A percentile compares a stretch with the other conserved stretches of the same genome.
These are phyloP conservation scores for Eonycteris spelaea DNA, from an alignment of 2,113 vertebrate genomes.

Conservation along the genomic window DNA sequence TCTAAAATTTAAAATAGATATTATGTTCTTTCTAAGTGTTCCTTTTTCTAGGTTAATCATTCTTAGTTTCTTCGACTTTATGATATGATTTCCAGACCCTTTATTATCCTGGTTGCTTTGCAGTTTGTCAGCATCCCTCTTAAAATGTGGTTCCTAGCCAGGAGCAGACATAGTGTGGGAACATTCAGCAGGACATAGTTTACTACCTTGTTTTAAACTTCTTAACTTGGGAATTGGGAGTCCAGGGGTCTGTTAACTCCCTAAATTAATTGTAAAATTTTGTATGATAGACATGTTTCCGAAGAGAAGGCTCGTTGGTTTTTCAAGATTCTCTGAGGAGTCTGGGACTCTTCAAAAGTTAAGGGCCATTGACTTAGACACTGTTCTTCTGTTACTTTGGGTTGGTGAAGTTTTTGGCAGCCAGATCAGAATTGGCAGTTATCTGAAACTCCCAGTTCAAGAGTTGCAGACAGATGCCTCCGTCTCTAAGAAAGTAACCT, in stretches of 20 bases:
- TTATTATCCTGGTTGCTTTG: neutral
- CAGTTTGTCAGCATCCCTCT: neutral
- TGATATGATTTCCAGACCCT: slow-evolving; percentile 27
- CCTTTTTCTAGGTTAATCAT: neutral
- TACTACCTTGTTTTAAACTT: neutral
- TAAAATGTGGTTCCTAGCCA: neutral
- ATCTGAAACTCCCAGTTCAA: neutral
- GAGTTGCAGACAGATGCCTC: neutral
- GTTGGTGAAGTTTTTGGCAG: neutral
- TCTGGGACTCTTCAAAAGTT: neutral
- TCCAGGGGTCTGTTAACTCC: neutral
- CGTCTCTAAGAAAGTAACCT: neutral
- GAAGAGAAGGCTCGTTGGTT: neutral
- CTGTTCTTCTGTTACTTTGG: neutral
- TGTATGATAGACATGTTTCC: neutral
- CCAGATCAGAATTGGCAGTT: neutral
- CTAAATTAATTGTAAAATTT: slow-evolving; percentile 9
- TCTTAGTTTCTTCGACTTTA: slow-evolving; percentile 26
- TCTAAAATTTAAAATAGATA: slow-evolving; percentile 36
- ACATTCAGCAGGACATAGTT: neutral
- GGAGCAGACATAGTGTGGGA: neutral
- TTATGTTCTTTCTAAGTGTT: slow-evolving; percentile 19
- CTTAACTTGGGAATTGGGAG: neutral
- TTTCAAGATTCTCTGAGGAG: neutral
- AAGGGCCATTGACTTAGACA: neutral